Percentiles rank a stretch among this genome's conserved stretches.
Conservation (phyloP, 2,113 vertebrate genomes). For the Tapirus terrestris region DNA sequence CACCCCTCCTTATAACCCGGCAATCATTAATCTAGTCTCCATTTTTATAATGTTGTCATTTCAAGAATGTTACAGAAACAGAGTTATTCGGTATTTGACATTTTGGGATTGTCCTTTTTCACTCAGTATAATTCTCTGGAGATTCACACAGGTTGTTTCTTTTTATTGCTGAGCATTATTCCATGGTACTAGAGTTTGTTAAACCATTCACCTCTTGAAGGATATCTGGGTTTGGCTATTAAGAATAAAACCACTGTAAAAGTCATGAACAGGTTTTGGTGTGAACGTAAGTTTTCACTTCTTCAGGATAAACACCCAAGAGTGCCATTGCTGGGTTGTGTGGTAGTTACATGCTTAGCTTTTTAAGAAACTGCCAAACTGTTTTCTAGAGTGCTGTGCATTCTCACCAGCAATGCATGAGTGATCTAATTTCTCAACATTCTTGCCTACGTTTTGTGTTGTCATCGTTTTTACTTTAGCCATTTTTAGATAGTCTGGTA, state of each 20-base stretch:
- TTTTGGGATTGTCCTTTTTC: not conserved
- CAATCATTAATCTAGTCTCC: not conserved
- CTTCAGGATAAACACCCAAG: not conserved
- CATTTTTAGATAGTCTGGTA: not conserved
- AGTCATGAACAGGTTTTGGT: not conserved
- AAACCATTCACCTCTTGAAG: not conserved
- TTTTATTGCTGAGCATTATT: not conserved
- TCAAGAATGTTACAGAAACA: not conserved
- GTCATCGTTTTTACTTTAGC: not conserved
- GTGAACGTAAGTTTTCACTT: not conserved
- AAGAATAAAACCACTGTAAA: not conserved
- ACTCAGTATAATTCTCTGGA: not conserved
- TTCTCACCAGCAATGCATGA: not conserved
- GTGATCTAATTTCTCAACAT: not conserved
- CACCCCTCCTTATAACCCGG: not conserved
- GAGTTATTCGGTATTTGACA: not conserved
- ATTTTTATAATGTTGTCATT: not conserved
- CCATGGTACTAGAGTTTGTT: not conserved
- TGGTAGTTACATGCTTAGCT: not conserved
- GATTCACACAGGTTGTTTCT: not conserved
- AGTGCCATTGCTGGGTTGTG: not conserved
- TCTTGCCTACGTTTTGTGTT: not conserved
- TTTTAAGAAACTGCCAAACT: not conserved
- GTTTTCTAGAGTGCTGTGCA: not conserved
- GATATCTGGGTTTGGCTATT: not conserved